phyloP scores from a whole-genome alignment of 2,113 vertebrate genomes.

The Chauna torquata region DNA sequence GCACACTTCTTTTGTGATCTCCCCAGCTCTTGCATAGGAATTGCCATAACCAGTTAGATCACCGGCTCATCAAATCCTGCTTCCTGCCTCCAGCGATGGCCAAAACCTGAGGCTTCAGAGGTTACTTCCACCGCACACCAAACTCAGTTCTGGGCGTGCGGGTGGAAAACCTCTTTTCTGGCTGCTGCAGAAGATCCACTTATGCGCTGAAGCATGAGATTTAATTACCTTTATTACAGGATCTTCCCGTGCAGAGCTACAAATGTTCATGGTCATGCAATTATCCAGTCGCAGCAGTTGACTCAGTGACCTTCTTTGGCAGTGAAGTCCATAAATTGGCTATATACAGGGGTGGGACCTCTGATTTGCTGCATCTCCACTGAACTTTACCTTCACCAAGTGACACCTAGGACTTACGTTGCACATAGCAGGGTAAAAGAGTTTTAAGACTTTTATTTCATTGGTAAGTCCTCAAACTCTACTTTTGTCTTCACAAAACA shows the following conservation, averaged over 20 bases:
- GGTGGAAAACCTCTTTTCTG: neutral
- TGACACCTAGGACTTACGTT: neutral
- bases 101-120: neutral
- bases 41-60: constrained; percentile 49
- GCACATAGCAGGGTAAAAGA: neutral
- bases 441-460: accelerated
- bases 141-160: neutral
- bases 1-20: neutral
- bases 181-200: neutral
- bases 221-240: constrained; percentile 61
- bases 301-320: constrained; percentile 38
- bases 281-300: constrained; percentile 47
- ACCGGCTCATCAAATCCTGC: constrained; percentile 26
- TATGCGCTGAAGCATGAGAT: constrained; percentile 47
- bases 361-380: neutral
- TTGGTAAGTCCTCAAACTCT: neutral
- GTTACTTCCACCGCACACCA: neutral
- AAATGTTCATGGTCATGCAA: constrained; percentile 38
- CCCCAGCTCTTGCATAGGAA: neutral
- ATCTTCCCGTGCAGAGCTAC: constrained; percentile 25
- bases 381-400: neutral
- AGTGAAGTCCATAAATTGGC: neutral
- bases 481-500: neutral
- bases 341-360: neutral
- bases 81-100: neutral